Evolutionary conservation across 2,797 vertebrate genomes (phyloP), one percentile per base, ranked within the genome.

Genomic region (Ctenochaetus hawaiiensis): DNA sequence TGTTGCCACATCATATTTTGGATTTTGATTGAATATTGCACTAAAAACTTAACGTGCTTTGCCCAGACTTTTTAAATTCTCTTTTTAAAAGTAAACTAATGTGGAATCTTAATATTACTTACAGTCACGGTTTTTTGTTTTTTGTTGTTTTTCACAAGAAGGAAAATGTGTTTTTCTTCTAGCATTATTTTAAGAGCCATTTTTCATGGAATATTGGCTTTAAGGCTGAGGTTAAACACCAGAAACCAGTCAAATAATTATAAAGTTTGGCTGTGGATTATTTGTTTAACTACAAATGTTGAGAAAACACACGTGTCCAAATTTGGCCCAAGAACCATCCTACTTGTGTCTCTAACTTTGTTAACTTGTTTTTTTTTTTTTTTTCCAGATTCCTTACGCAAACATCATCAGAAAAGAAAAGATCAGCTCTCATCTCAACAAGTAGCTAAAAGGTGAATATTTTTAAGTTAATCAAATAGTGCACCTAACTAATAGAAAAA

Each of bases 351-450:
- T 72, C 30, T 72, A 20, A 49, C 71, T 80, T 57, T 72, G 84
- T 86, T 82, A 74, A 16, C 11, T 8, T 39, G 1, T 39, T 39
- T 39, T 39, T 39, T 8, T 10, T 41, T 41, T 41, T 1, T 41
- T 75, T 90, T 95, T 96, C 58, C 93, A 99, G 98, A 99, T 99
- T 91, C 98, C 98, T 76, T 99, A 99, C 93, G 96, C 97, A 95
- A 99, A 97, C 92, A 96, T 99, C 91, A 96, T 99, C 89, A 96
- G 98, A 94, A 99, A 99, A 96, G 98, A 99, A 90, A 99, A 99
- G 92, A 95, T 99, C 64, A 95, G 95, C 59, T 94, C 97, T 41
- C 97, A 99, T 89, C 96, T 98, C 85, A 98, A 96, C 96, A 99
- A 99, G 93, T 94, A 98, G 96, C 90, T 95, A 94, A 95, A 94